Evolutionary conservation across 1,140 invertebrate genomes (phyloP), one percentile per base, ranked within the genome.

Genomic region (Batillaria attramentaria): DNA sequence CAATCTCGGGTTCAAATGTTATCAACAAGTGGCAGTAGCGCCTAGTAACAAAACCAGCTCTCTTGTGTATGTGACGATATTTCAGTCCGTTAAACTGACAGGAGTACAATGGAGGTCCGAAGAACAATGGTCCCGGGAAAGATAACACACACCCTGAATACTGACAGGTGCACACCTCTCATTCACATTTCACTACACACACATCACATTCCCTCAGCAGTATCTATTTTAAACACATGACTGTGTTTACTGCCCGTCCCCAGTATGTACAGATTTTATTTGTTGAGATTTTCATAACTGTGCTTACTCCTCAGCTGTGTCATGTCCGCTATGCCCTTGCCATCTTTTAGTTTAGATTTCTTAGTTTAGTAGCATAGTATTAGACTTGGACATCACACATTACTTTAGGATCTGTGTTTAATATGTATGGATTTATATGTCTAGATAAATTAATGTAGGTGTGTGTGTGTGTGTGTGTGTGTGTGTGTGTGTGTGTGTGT

Each of bases 381-480:
- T 13, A 50, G 46, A 24, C 46, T 13, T 50, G 24, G 46, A 13
- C 10, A 10, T 28, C 13, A 62, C 57, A 62, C n/a, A 62, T 31
- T 8, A 6, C n/a, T 62, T 8, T n/a, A 16, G 3, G n/a, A 20
- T 24, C n/a, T n/a, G n/a, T n/a, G n/a, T n/a, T 62, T 8, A 1
- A 31, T 62, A 31, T 62, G 57, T 62, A 2, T n/a, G 24, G n/a
- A n/a, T 2, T 8, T 62, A 6, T 62, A 31, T 62, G 57, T 62
- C 24, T 62, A 31, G n/a, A 31, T 62, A 31, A 28, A 31, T 62
- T 24, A 28, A 31, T 62, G 57, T 60, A 31, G n/a, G 57, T 62
- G 57, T 62, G 57, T 62, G 57, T 62, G 57, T 62, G 57, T 62
- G 57, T 62, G 57, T 62, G 57, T 62, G 57, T 62, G 57, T 62